Evolutionary conservation across 2,797 vertebrate genomes (phyloP).

Genomic region (Clarias platycephalus): DNA sequence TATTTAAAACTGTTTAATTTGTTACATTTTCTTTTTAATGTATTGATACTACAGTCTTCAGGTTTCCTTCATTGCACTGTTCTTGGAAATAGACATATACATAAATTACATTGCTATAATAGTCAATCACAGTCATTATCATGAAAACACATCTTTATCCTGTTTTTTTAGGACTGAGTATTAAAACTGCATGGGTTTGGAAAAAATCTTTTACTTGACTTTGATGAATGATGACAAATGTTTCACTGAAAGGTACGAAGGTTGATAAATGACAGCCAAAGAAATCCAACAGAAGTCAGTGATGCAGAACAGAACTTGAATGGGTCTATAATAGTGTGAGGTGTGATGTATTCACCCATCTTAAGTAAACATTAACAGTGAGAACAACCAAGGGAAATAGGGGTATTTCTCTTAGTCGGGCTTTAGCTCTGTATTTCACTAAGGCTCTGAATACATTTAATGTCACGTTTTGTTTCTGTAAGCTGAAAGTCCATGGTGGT

Average conservation of each 20-base stretch:
- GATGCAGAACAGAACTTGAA: slow-evolving; percentile 62
- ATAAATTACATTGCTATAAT: background rate
- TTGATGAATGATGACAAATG: slow-evolving; percentile 73
- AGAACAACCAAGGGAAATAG: slow-evolving; percentile 47
- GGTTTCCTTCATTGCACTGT: background rate
- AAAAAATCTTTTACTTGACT: slow-evolving; percentile 65
- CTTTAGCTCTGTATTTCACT: slow-evolving; percentile 51
- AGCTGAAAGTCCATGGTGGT: slow-evolving; percentile 32
- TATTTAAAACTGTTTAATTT: background rate
- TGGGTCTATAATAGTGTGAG: slow-evolving; percentile 51
- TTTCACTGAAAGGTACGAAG: slow-evolving; percentile 71
- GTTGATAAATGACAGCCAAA: slow-evolving; percentile 67
- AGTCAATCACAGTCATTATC: slow-evolving; percentile 47
- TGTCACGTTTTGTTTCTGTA: slow-evolving; percentile 47
- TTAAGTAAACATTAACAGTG: slow-evolving; percentile 64
- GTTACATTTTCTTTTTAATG: background rate
- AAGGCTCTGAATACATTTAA: slow-evolving; percentile 42
- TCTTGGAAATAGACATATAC: slow-evolving; percentile 6
- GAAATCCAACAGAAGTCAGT: slow-evolving; percentile 57
- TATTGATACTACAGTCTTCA: background rate
- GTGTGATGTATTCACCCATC: slow-evolving; percentile 58
- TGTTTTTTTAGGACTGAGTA: slow-evolving; percentile 50
- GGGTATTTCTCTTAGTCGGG: slow-evolving; percentile 51
- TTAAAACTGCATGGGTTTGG: slow-evolving; percentile 56
- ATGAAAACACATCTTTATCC: slow-evolving; percentile 43